phyloP scores from a whole-genome alignment of 2,113 vertebrate species.

The Poeciliopsis turrubarensis region DNA sequence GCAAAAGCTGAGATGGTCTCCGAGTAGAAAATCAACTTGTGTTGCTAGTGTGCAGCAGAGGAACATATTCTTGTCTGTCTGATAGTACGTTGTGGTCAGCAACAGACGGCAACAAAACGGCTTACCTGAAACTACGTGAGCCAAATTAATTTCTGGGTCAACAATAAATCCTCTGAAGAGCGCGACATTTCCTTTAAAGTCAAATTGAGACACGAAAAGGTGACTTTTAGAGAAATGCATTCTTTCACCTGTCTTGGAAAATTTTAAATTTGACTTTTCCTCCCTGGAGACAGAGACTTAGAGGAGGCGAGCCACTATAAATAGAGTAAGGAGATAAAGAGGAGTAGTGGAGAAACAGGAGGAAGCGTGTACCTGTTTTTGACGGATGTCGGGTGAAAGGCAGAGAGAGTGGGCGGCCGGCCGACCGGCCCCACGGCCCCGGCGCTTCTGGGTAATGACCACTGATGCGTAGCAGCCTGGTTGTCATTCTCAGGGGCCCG shows the following conservation, averaged over 20 bases:
- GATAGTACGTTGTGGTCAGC: slow-evolving; percentile 24
- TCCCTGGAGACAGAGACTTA: slow-evolving; percentile 25
- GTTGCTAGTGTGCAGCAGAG: neutral
- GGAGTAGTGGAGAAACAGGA: slow-evolving; percentile 10
- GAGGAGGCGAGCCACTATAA: neutral
- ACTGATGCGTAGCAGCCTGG: slow-evolving; percentile 64
- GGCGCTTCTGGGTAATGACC: slow-evolving; percentile 70
- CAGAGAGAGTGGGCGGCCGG: slow-evolving; percentile 49
- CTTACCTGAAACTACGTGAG: neutral
- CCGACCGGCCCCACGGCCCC: slow-evolving; percentile 43
- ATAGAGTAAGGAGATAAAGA: neutral
- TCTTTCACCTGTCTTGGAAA: neutral
- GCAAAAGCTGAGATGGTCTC: slow-evolving; percentile 37
- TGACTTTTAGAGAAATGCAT: neutral
- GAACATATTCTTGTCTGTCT: slow-evolving; percentile 15
- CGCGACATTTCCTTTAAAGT: slow-evolving; percentile 1
- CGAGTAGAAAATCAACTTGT: slow-evolving; percentile 29
- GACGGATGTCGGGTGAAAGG: slow-evolving; percentile 71
- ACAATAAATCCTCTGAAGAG: neutral
- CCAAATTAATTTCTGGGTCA: slow-evolving; percentile 42
- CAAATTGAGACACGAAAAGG: neutral
- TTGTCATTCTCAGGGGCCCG: slow-evolving; percentile 67
- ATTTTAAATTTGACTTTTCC: slow-evolving; percentile 30
- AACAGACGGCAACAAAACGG: slow-evolving; percentile 6
- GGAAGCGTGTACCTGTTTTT: slow-evolving; percentile 54